These are phyloP conservation scores for Drosophila nigromelanica DNA, from an alignment of 1,140 invertebrate species.

Conservation along the genomic window DNA sequence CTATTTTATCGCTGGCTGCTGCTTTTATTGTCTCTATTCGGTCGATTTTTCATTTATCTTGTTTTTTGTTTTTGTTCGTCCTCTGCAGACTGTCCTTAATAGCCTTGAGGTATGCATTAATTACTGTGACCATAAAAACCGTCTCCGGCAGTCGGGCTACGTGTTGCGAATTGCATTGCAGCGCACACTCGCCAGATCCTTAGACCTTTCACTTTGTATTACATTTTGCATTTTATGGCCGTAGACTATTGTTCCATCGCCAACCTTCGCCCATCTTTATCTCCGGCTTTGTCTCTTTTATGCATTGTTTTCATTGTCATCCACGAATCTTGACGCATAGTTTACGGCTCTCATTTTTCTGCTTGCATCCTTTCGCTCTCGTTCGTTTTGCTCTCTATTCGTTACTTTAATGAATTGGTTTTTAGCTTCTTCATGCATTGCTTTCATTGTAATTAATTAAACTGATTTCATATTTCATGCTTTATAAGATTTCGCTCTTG, in stretches of 20 bases:
- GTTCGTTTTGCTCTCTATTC: neutral
- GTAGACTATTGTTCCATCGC: constrained; percentile 25
- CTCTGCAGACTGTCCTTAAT: constrained; percentile 38
- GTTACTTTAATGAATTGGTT: neutral
- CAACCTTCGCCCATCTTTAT: neutral
- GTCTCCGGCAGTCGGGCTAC: constrained; percentile 41
- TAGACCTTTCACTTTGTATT: constrained; percentile 68
- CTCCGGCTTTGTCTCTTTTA: constrained; percentile 16
- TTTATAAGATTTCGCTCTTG: too few relatives aligned
- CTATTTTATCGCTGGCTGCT: constrained; percentile 22
- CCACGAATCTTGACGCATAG: constrained; percentile 59
- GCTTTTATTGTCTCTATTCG: constrained; percentile 28
- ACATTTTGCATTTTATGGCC: constrained; percentile 72
- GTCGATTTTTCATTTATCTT: constrained; percentile 12
- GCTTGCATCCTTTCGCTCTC: neutral
- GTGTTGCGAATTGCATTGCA: constrained; percentile 15
- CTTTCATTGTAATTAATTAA: too few relatives aligned
- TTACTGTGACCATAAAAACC: constrained; percentile 73
- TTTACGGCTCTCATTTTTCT: constrained; percentile 19
- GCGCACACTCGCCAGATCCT: constrained; percentile 21
- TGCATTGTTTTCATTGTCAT: constrained; percentile 47
- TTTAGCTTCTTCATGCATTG: too few relatives aligned
- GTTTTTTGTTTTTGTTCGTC: neutral
- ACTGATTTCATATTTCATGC: too few relatives aligned
- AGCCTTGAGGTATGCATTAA: constrained; percentile 79